Conservation (phyloP, 2,797 vertebrate species). For the Galago senegalensis region DNA sequence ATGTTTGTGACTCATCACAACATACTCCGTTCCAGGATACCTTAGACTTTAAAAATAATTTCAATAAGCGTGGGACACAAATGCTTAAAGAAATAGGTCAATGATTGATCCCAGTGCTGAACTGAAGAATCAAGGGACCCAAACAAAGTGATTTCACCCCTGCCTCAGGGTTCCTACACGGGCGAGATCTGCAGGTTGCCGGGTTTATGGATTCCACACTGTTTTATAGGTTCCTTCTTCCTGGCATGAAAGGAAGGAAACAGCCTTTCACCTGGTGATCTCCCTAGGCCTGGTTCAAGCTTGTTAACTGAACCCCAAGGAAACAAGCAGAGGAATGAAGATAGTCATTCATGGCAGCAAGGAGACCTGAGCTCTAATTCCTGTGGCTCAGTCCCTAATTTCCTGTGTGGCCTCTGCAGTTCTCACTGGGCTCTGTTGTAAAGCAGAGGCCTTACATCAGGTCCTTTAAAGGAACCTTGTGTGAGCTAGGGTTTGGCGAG, state of each 20-base stretch:
- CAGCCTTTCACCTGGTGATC: neutral
- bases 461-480: neutral
- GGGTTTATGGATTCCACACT: neutral
- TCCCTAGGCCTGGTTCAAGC: neutral
- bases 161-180: neutral
- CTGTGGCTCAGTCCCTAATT: neutral
- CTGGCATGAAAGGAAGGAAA: accelerated
- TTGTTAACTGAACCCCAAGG: neutral
- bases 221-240: neutral
- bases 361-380: neutral
- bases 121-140: neutral
- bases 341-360: no score
- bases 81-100: neutral
- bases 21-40: neutral
- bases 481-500: neutral
- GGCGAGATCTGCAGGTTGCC: neutral
- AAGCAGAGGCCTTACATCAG: neutral
- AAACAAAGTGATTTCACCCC: neutral
- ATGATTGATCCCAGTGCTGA: neutral
- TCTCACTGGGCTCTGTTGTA: neutral
- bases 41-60: neutral
- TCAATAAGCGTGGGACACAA: neutral
- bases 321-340: neutral
- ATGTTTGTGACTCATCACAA: neutral
- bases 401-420: neutral